Evolutionary conservation across 2,113 vertebrate species (phyloP).

Genomic region (Lophius piscatorius): DNA sequence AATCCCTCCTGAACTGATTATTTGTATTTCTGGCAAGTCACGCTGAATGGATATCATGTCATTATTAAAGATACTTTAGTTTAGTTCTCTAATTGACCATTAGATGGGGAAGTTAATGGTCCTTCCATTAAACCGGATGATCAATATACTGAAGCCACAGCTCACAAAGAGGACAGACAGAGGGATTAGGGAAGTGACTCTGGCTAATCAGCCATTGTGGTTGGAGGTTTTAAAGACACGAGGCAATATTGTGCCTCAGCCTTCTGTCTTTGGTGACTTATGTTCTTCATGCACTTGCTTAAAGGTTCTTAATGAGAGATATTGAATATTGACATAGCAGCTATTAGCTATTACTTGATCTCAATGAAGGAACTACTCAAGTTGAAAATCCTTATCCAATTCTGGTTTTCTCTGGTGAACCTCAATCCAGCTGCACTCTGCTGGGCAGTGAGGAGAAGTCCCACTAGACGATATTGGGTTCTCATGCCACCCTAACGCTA

Average conservation of each 20-base stretch:
- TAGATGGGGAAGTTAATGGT: conserved; percentile 32
- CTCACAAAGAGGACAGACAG: conserved; percentile 5
- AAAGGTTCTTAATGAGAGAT: background rate
- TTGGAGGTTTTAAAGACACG: conserved; percentile 37
- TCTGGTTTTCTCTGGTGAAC: too few species aligned
- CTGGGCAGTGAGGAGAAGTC: too few species aligned
- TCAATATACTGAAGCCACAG: conserved; percentile 41
- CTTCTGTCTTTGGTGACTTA: conserved; percentile 19
- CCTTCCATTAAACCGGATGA: conserved; percentile 30
- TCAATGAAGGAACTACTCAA: too few species aligned
- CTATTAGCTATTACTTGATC: too few species aligned
- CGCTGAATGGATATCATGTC: conserved; percentile 31
- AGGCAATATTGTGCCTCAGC: conserved; percentile 56
- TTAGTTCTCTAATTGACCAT: conserved; percentile 47
- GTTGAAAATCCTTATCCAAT: too few species aligned
- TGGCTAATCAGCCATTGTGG: conserved; percentile 16
- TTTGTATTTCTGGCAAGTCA: conserved; percentile 1
- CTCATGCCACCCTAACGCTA: too few species aligned
- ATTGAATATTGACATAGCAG: background rate
- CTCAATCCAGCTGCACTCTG: too few species aligned
- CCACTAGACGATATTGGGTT: too few species aligned
- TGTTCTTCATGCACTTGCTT: conserved; percentile 1
- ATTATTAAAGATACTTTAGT: conserved; percentile 35
- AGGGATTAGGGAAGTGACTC: conserved; percentile 4
- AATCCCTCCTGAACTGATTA: conserved; percentile 15